phyloP scores from a whole-genome alignment of 2,113 vertebrate genomes.

The Brachyhypopomus occidentalis region DNA sequence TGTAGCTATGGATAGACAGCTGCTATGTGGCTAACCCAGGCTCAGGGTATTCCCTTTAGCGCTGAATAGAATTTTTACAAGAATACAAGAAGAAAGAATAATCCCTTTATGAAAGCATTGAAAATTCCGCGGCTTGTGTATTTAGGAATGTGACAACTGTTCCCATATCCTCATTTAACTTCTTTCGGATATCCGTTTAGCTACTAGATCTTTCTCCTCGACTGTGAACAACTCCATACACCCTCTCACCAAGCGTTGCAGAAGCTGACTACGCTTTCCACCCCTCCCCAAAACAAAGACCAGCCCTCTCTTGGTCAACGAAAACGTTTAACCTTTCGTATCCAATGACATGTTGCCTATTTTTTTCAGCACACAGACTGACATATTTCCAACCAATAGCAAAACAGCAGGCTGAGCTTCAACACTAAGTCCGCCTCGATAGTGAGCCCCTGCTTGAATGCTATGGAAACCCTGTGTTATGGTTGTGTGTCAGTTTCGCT shows the following conservation, averaged over 20 bases:
- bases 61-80: slow-evolving; percentile 57
- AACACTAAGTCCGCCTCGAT: slow-evolving; percentile 59
- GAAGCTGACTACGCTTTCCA: slow-evolving; percentile 52
- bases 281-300: slow-evolving; percentile 49
- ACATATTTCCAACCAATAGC: slow-evolving; percentile 68
- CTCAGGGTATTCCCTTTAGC: slow-evolving; percentile 57
- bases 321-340: slow-evolving; percentile 48
- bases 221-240: slow-evolving; percentile 46
- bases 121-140: slow-evolving; percentile 63
- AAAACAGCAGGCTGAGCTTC: slow-evolving; percentile 56
- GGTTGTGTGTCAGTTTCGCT: slow-evolving; percentile 90
- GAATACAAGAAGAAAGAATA: slow-evolving; percentile 55
- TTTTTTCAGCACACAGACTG: slow-evolving; percentile 39
- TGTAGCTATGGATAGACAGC: slow-evolving; percentile 66
- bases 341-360: slow-evolving; percentile 53
- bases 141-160: slow-evolving; percentile 62
- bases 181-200: slow-evolving; percentile 58
- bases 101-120: slow-evolving; percentile 67
- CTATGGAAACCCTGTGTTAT: slow-evolving; percentile 87
- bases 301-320: slow-evolving; percentile 60
- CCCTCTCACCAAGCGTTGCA: slow-evolving; percentile 53
- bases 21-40: slow-evolving; percentile 50
- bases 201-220: slow-evolving; percentile 38
- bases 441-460: slow-evolving; percentile 82
- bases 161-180: slow-evolving; percentile 61